phyloP scores from a whole-genome alignment of 2,888 invertebrate genomes.

The Gymnoscelis rufifasciata region DNA sequence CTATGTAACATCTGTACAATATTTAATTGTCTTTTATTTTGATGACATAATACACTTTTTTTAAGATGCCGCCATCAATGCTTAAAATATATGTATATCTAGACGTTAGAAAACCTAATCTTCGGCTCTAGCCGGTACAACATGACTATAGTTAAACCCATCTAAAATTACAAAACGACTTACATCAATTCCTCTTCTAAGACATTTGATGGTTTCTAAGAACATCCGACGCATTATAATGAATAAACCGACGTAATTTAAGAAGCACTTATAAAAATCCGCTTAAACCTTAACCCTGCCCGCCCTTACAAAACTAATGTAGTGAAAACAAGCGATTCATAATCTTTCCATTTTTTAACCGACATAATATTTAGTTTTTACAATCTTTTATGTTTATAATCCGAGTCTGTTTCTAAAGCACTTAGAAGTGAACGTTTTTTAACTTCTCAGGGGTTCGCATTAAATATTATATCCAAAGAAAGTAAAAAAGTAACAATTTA shows the following conservation, averaged over 20 bases:
- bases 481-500: no score
- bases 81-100: no score
- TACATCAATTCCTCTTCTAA: no score
- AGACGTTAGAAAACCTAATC: no score
- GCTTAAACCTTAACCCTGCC: conserved; percentile 46
- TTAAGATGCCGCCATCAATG: no score
- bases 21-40: no score
- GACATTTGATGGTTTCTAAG: conserved; percentile 8
- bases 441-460: conserved; percentile 11
- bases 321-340: conserved; percentile 44
- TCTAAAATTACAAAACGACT: no score
- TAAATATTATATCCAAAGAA: background rate
- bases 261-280: conserved; percentile 45
- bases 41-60: no score
- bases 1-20: no score
- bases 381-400: conserved; percentile 26
- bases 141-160: no score
- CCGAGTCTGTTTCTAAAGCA: conserved; percentile 16
- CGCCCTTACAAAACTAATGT: conserved; percentile 45
- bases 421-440: conserved; percentile 19
- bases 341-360: conserved; percentile 36
- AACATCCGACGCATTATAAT: conserved; percentile 8
- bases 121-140: no score
- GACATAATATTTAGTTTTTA: conserved; percentile 27
- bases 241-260: conserved; percentile 5